Percentiles rank a stretch among this genome's conserved stretches.
phyloP scores from a whole-genome alignment of 2,888 invertebrate genomes.

The Trichopoda pennipes region DNA sequence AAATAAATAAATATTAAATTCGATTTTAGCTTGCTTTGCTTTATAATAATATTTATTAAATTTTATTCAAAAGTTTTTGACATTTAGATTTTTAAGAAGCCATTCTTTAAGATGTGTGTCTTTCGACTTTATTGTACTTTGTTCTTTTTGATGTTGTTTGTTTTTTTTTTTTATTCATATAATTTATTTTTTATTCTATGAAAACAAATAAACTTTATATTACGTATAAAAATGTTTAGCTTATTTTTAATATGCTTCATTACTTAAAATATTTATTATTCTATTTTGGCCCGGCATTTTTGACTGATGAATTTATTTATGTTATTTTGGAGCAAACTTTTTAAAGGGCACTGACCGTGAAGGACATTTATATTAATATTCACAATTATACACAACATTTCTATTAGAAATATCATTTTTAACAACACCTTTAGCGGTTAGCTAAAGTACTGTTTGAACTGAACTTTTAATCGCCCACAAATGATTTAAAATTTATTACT shows the following conservation, averaged over 20 bases:
- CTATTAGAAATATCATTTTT: not conserved
- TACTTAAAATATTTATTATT: not conserved
- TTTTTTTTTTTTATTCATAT: not conserved
- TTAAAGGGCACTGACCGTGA: slow-evolving; percentile 35
- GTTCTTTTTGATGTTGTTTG: not conserved
- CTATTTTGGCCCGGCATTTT: slow-evolving; percentile 11
- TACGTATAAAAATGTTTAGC: not conserved
- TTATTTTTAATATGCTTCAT: not conserved
- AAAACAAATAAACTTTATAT: no score
- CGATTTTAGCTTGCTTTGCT: no score
- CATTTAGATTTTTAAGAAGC: not conserved
- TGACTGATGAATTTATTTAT: slow-evolving; percentile 30
- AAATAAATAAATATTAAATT: no score
- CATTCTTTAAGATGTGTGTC: slow-evolving; percentile 4
- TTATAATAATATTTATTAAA: no score
- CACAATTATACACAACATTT: not conserved
- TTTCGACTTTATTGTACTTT: slow-evolving; percentile 22
- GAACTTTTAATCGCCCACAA: not conserved
- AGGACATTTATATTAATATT: slow-evolving; percentile 15
- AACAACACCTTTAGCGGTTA: not conserved
- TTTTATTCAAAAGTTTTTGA: no score
- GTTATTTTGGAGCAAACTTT: slow-evolving; percentile 21
- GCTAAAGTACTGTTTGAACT: not conserved
- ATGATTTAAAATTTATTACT: no score
- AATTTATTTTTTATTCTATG: slow-evolving; percentile 3